Evolutionary conservation across 92 coral and sea anemone species (phyloP), one percentile per base, ranked within the genome.

Genomic region (Meandrina meandrites): DNA sequence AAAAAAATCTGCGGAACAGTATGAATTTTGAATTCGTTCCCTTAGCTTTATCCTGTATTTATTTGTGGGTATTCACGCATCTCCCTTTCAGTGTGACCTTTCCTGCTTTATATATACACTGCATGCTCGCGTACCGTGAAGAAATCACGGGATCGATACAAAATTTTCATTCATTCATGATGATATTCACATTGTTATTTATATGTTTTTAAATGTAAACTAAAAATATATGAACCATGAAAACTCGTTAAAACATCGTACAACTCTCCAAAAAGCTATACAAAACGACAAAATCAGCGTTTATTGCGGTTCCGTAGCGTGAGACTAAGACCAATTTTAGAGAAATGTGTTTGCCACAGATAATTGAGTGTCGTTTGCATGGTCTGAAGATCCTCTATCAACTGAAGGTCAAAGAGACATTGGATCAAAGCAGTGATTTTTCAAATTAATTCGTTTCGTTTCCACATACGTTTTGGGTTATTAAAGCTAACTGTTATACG

Each of bases 361-460:
- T 81, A 67, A 81, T 30, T 9, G 24, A 68, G 86, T 50, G 86
- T 68, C 76, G 47, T 30, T 82, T 68, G n/a, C 64, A 72, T 80
- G 84, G 84, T 64, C 84, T 16, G 75, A 58, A 1, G 34, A 79
- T 32, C 73, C 18, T 16, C 69, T 27, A 21, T 32, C 13, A 21
- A n/a, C n/a, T n/a, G n/a, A n/a, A 21, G 67, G 54, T 68, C 77
- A 16, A 66, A 8, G 85, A 67, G 37, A 64, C 42, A 16, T 35
- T 62, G 14, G 57, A 81, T 69, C 62, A 51, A 82, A 47, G 50
- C 35, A 70, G 27, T 81, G 75, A 70, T 82, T 50, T 31, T 66
- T 28, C n/a, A 67, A 13, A 60, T 67, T 32, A 1, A 60, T 60
- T 27, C 47, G 19, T 10, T 24, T 24, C 77, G 27, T 36, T 34